Percentiles rank a stretch among this genome's conserved stretches.
Evolutionary conservation across 1,140 invertebrate species (phyloP).

Genomic region (Drosophila sturtevanti): DNA sequence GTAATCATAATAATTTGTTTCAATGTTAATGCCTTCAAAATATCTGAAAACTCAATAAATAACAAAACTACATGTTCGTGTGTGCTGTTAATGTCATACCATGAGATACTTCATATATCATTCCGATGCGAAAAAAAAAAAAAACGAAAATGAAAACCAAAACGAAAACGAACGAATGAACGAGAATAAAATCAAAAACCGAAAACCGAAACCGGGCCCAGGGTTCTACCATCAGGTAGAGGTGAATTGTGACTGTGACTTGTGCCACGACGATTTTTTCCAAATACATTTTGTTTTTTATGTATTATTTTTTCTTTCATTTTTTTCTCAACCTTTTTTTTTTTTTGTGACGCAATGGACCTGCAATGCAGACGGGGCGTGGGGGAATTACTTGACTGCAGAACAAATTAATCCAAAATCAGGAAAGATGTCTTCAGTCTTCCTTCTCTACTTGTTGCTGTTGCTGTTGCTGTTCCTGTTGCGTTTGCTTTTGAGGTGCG

Average conservation of each 20-base stretch:
- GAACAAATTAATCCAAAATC: constrained; percentile 82
- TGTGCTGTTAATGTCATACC: constrained; percentile 82
- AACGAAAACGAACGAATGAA: background rate
- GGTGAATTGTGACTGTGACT: constrained; percentile 46
- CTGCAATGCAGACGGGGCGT: constrained; percentile 67
- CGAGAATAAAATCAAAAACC: constrained; percentile 35
- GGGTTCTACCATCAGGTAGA: constrained; percentile 51
- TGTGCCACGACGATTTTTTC: constrained; percentile 33
- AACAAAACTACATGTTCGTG: constrained; percentile 82
- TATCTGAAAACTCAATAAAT: constrained; percentile 82
- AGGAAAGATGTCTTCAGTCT: constrained; percentile 36
- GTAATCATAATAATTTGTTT: constrained; percentile 82
- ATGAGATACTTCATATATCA: constrained; percentile 83
- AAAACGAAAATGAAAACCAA: constrained; percentile 10
- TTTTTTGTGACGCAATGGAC: constrained; percentile 67
- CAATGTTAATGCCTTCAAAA: constrained; percentile 83
- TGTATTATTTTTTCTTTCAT: constrained; percentile 25
- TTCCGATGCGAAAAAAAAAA: constrained; percentile 54
- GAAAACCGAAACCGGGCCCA: constrained; percentile 24
- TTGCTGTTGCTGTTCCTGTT: constrained; percentile 6
- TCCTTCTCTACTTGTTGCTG: background rate
- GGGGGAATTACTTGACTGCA: constrained; percentile 72
- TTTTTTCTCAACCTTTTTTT: constrained; percentile 31
- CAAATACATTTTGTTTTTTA: constrained; percentile 11
- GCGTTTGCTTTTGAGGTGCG: constrained; percentile 49